Conservation (phyloP, 2,797 vertebrate species). For the Sciurus carolinensis region DNA sequence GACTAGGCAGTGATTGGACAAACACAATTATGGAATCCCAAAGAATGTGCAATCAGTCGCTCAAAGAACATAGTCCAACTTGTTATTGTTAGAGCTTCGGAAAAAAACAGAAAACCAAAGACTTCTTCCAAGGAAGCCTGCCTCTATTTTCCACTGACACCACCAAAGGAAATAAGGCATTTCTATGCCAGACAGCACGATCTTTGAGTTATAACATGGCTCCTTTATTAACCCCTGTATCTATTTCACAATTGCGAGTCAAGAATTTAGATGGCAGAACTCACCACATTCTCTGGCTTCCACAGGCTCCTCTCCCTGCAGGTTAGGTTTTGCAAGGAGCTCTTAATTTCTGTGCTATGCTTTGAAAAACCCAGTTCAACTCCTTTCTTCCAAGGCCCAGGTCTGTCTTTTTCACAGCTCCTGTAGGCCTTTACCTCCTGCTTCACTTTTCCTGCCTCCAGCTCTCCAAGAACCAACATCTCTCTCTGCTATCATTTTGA, state of each 20-base stretch:
- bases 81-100: not conserved
- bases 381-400: slow-evolving; percentile 7
- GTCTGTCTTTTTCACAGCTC: slow-evolving; percentile 37
- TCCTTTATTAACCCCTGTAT: slow-evolving; percentile 50
- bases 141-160: slow-evolving; percentile 39
- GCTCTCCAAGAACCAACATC: slow-evolving; percentile 45
- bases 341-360: not conserved
- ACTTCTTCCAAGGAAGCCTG: slow-evolving; percentile 61
- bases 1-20: slow-evolving; percentile 2
- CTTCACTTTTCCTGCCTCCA: slow-evolving; percentile 42
- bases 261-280: slow-evolving; percentile 67
- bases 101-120: slow-evolving; percentile 44
- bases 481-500: slow-evolving; percentile 56
- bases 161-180: slow-evolving; percentile 50
- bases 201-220: slow-evolving; percentile 11
- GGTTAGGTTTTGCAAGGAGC: slow-evolving; percentile 23
- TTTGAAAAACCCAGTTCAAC: slow-evolving; percentile 44
- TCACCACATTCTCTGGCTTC: slow-evolving; percentile 51
- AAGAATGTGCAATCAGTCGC: slow-evolving; percentile 38
- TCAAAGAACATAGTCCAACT: slow-evolving; percentile 41
- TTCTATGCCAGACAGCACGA: slow-evolving; percentile 46
- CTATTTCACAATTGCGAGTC: slow-evolving; percentile 39
- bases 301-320: not conserved
- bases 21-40: slow-evolving; percentile 4
- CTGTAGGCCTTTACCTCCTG: slow-evolving; percentile 27